These are phyloP conservation scores for Eupithecia centaureata DNA, from an alignment of 2,888 invertebrate species.

Conservation along the genomic window DNA sequence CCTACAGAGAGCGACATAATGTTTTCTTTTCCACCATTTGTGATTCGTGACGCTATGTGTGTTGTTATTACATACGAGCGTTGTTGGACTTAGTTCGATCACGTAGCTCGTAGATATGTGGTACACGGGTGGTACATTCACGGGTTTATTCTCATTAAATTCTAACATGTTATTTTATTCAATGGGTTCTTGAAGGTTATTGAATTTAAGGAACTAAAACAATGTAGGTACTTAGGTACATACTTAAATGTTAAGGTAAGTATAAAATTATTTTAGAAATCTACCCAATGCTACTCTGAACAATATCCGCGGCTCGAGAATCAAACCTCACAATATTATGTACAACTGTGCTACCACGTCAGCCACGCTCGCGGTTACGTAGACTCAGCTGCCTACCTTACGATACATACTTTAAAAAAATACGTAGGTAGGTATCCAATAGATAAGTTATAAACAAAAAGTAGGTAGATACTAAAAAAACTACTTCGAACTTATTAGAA, in stretches of 20 bases:
- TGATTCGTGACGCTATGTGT: not conserved
- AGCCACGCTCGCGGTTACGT: not conserved
- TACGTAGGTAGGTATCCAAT: no score
- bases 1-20: conserved; percentile 30
- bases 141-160: not conserved
- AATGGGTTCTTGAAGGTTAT: not conserved
- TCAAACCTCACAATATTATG: not conserved
- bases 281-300: not conserved
- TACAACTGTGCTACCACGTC: not conserved
- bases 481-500: no score
- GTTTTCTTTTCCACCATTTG: conserved; percentile 33
- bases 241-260: no score
- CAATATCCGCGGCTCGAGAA: not conserved
- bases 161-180: not conserved
- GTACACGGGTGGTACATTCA: not conserved
- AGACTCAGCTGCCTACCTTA: no score
- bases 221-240: not conserved
- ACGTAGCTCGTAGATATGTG: conserved; percentile 1
- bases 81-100: conserved; percentile 4
- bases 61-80: not conserved
- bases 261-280: no score
- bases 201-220: not conserved
- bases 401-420: no score
- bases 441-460: no score
- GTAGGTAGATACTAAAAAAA: no score